These are phyloP conservation scores for Drosophila lutescens DNA, from an alignment of 2,888 invertebrate species.

Conservation along the genomic window DNA sequence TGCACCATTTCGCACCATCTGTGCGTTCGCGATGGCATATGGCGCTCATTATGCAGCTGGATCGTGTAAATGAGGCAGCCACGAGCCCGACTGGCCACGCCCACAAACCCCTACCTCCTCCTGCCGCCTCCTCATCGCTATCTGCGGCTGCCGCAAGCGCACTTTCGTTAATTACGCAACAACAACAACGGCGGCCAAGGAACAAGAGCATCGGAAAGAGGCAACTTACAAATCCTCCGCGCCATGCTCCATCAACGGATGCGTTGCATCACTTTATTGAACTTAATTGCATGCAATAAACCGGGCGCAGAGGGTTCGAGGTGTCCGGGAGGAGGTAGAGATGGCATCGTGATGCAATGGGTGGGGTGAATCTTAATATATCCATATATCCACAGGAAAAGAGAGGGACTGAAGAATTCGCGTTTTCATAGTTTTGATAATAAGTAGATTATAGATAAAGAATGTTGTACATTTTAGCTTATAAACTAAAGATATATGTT, in stretches of 20 bases:
- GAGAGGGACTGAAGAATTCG: neutral
- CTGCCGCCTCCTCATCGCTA: neutral
- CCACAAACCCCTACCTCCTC: neutral
- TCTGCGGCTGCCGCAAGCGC: conserved; percentile 56
- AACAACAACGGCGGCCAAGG: conserved; percentile 52
- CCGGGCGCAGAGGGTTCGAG: conserved; percentile 35
- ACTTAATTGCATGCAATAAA: conserved; percentile 79
- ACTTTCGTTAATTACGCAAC: conserved; percentile 76
- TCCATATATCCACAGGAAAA: neutral
- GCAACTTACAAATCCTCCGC: conserved; percentile 39
- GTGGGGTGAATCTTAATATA: neutral
- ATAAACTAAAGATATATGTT: too few species aligned
- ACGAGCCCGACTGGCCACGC: conserved; percentile 15
- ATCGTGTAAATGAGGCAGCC: conserved; percentile 41
- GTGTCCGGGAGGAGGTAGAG: conserved; percentile 8
- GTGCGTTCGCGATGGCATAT: conserved; percentile 56
- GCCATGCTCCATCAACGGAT: conserved; percentile 27
- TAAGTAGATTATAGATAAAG: too few species aligned
- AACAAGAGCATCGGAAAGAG: conserved; percentile 20
- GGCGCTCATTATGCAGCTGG: conserved; percentile 60
- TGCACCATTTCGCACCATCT: conserved; percentile 1
- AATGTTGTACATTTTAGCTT: too few species aligned
- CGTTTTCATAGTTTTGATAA: neutral
- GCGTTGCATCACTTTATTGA: conserved; percentile 67
- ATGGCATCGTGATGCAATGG: conserved; percentile 18